Evolutionary conservation across 2,888 invertebrate species (phyloP), one percentile per base, ranked within the genome.

Genomic region (Stenchaetothrips biformis): DNA sequence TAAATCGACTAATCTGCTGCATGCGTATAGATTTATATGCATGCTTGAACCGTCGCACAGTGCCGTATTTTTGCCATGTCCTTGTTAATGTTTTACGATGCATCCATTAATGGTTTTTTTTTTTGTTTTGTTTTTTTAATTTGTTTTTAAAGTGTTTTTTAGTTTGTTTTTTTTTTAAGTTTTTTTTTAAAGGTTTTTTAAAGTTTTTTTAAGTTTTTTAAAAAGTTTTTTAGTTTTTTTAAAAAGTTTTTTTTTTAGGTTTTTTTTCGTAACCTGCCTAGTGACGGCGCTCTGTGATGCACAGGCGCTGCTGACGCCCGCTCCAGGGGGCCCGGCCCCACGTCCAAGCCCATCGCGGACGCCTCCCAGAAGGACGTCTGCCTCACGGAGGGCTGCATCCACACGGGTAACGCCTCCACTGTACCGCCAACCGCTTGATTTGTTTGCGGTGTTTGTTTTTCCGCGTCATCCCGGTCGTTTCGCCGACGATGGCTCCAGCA

Each of bases 301-400:
- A 37, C 37, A 59, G 18, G 59, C 59, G 18, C 59, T 0, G 67
- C 67, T 25, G 67, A 74, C 25, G 67, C 67, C 25, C 21, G 67
- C 11, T 74, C 67, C 9, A 21, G 67, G 1, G 67, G 62, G 49
- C 82, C 27, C 83, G 82, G 81, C 79, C 82, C 84, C 4, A 83
- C 85, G 25, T 81, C 83, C 82, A 87, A 85, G 82, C 84, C 83
- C 25, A 84, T 84, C 0, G 85, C 86, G 2, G 82, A 85, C 8
- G 86, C 87, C 16, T 86, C 88, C 11, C 86, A 88, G 0, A 83
- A 85, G 4, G 86, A 88, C 21, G 85, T 94, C 21, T 96, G 96
- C 86, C 89, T 92, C 81, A 89, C 91, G 0, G 89, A 93, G 13
- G 95, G 94, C 84, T 96, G 96, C 87, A 90, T 96, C 80, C 92